These are phyloP conservation scores for Neotragus pygmaeus DNA, from an alignment of 2,113 vertebrate genomes.

Conservation along the genomic window DNA sequence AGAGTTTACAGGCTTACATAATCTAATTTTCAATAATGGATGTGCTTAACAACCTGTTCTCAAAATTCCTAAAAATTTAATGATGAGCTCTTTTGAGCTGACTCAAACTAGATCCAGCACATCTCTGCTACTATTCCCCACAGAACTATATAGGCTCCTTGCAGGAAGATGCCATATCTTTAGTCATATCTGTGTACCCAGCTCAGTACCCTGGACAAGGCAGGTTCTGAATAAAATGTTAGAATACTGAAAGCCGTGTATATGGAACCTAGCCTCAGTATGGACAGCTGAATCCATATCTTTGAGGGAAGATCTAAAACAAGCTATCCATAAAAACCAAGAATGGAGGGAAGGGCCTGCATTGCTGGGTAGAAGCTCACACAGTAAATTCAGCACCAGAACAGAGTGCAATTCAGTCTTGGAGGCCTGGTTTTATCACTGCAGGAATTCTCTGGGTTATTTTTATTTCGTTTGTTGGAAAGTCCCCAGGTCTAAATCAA, in stretches of 20 bases:
- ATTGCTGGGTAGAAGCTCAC: neutral
- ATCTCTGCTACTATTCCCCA: neutral
- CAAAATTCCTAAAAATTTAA: neutral
- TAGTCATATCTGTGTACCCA: neutral
- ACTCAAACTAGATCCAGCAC: neutral
- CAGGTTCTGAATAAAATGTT: neutral
- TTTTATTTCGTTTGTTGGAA: neutral
- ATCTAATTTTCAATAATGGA: neutral
- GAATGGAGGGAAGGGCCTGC: neutral
- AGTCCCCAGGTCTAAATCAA: neutral
- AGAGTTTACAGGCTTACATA: neutral
- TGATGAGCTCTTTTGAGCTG: neutral
- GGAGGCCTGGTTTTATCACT: neutral
- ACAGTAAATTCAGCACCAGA: neutral
- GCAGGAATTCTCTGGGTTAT: neutral
- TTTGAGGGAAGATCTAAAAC: neutral
- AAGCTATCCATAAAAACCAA: neutral
- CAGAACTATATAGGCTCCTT: neutral
- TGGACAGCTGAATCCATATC: neutral
- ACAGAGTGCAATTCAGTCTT: neutral
- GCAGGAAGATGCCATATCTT: neutral
- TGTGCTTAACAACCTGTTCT: neutral
- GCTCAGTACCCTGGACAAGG: neutral
- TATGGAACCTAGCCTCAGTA: neutral
- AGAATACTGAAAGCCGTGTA: neutral